These are phyloP conservation scores for Grapholita molesta DNA, from an alignment of 1,140 invertebrate species.

Conservation along the genomic window DNA sequence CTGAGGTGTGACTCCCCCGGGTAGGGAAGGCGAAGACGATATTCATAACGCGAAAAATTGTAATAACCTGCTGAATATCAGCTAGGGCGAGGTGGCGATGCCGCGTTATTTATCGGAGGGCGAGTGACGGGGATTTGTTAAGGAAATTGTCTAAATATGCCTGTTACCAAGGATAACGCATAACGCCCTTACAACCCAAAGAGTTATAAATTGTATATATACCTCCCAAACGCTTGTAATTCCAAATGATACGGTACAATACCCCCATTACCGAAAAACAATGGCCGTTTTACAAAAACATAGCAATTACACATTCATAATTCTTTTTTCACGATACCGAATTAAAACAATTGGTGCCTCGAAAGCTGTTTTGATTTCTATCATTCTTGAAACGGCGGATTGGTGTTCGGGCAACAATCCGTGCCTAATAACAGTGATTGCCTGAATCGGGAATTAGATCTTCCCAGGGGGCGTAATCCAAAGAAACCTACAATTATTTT, in stretches of 20 bases:
- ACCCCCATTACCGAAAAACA: constrained; percentile 32
- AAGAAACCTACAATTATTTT: constrained; percentile 62
- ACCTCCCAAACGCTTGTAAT: constrained; percentile 28
- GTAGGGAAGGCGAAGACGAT: constrained; percentile 54
- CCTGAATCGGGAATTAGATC: constrained; percentile 50
- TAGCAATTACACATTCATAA: constrained; percentile 61
- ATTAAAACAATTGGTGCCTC: constrained; percentile 62
- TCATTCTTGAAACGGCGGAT: constrained; percentile 40
- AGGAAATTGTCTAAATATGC: constrained; percentile 73
- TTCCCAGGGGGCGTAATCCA: constrained; percentile 48
- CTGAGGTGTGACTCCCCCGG: constrained; percentile 68
- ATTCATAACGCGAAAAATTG: constrained; percentile 77
- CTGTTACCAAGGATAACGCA: constrained; percentile 30
- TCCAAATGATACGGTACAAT: constrained; percentile 1
- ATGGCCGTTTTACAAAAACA: constrained; percentile 38
- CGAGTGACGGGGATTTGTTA: constrained; percentile 51
- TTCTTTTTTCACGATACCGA: constrained; percentile 56
- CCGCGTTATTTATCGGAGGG: constrained; percentile 33
- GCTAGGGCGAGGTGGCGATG: constrained; percentile 19
- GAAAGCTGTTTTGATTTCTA: constrained; percentile 56
- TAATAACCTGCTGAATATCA: constrained; percentile 70
- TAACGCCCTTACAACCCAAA: constrained; percentile 30
- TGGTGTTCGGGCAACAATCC: constrained; percentile 22
- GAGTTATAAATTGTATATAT: constrained; percentile 31
- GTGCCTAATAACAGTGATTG: constrained; percentile 56